Percentiles rank a stretch among this genome's conserved stretches.
These are phyloP conservation scores for Fragum whitleyi DNA, from an alignment of 2,888 invertebrate genomes.

Conservation along the genomic window DNA sequence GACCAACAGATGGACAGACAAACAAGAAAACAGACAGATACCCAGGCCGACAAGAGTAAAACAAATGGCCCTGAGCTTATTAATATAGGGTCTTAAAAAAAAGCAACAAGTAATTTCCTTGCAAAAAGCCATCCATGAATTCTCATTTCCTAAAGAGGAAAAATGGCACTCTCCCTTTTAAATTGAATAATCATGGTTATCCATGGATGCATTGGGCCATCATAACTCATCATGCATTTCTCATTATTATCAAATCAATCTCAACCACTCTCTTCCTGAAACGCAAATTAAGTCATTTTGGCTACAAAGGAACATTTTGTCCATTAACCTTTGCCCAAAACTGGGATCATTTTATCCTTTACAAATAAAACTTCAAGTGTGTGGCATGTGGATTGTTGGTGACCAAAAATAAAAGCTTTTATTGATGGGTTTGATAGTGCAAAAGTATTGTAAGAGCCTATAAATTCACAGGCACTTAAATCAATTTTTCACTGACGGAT, in stretches of 20 bases:
- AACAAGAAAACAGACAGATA: too few relatives aligned
- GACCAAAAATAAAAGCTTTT: too few relatives aligned
- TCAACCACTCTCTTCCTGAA: neutral
- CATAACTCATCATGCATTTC: conserved; percentile 17
- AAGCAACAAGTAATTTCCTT: neutral
- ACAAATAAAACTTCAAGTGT: too few relatives aligned
- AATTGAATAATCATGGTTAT: conserved; percentile 10
- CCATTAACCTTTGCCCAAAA: neutral
- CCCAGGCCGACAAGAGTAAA: too few relatives aligned
- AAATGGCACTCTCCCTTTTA: neutral
- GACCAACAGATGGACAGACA: too few relatives aligned
- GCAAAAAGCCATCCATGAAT: neutral
- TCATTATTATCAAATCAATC: conserved; percentile 4
- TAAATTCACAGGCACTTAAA: too few relatives aligned
- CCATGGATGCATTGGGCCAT: conserved; percentile 2
- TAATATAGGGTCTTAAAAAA: too few relatives aligned
- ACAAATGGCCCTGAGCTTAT: too few relatives aligned
- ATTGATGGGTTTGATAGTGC: too few relatives aligned
- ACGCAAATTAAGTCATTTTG: neutral
- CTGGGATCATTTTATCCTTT: neutral
- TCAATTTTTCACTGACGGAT: too few relatives aligned
- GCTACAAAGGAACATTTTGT: conserved; percentile 4
- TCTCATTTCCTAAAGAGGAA: neutral
- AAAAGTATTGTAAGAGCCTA: too few relatives aligned
- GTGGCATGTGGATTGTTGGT: too few relatives aligned